Base-by-base conservation (phyloP, 2,113 vertebrate genomes). In the Triplophysa dalaica region DNA sequence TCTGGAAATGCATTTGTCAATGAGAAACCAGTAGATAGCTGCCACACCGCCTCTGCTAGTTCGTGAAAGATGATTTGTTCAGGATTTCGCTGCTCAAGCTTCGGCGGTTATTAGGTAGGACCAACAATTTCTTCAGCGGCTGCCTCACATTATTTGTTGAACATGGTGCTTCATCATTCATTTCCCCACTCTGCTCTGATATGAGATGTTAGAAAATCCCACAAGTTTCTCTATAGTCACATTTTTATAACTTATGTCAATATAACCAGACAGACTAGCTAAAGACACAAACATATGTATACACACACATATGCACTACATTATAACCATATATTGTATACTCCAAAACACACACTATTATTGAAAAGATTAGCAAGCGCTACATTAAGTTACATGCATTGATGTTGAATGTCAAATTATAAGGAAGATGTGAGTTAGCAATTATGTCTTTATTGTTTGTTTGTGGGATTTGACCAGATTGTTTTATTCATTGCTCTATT, bases 181-280 rank as follows among this genome's bases (percentile, higher is more conserved):
- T 19, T 19, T 19, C n/a, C 19, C 54, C 54, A 21, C 19, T 9
- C 9, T 21, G 19, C 54, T 58, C 8, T 58, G 54, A 58, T 58
- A 58, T 58, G 2, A n/a, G 19, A 21, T 58, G 17, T 21, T 17
- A 58, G 8, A 2, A 58, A 52, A 52, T 52, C 50, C 14, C 50
- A 16, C 50, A 16, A 14, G 19, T 52, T 70, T 70, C 67, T 29
- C 8, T 52, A 50, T 19, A 19, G 26, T n/a, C 26, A 56, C 10
- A 70, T 33, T 70, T 70, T 56, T 19, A 56, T 56, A n/a, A 70
- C n/a, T 56, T 33, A 56, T 56, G 17, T 56, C 50, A 26, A 9
- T 56, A 38, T 6, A 14, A 16, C 66, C 16, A 21, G 22, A 10
- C 16, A 70, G 24, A 22, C 48, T 67, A n/a, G 38, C n/a, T 19